Conservation (phyloP, 2,797 vertebrate species). For the Delichon dasypus region DNA sequence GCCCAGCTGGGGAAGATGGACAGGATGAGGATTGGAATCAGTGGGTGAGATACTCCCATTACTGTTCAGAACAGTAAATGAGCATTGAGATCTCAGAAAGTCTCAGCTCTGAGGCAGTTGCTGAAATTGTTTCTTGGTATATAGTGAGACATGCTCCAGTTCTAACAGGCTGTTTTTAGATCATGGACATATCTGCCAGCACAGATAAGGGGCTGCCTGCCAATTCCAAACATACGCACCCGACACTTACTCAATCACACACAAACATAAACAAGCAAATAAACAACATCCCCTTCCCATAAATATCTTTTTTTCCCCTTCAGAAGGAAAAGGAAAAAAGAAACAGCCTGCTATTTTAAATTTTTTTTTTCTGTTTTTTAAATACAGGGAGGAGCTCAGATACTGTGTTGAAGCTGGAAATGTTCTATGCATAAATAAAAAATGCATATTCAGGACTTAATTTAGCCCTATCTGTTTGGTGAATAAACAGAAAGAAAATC, state of each 20-base stretch:
- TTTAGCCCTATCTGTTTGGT: not conserved
- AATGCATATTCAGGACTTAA: not conserved
- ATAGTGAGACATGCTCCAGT: constrained; percentile 3
- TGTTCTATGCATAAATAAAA: constrained; percentile 4
- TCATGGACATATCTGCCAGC: constrained; percentile 50
- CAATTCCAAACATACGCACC: constrained; percentile 24
- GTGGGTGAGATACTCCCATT: not conserved
- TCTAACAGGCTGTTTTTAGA: constrained; percentile 64
- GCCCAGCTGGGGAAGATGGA: not conserved
- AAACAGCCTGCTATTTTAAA: not conserved
- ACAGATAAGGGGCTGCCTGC: constrained; percentile 59
- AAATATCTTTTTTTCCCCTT: constrained; percentile 9
- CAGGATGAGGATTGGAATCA: not conserved
- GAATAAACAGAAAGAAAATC: not conserved
- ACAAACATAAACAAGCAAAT: constrained; percentile 55
- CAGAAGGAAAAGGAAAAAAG: not conserved
- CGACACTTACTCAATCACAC: constrained; percentile 21
- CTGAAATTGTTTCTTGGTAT: constrained; percentile 35
- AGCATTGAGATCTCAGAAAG: not conserved
- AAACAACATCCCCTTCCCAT: not conserved
- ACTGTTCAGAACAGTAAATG: not conserved
- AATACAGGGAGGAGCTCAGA: not conserved
- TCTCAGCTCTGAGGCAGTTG: not conserved
- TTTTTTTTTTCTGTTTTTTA: not conserved
- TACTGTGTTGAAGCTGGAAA: not conserved